Evolutionary conservation across 2,113 vertebrate species (phyloP), one percentile per base, ranked within the genome.

Genomic region (Aphyosemion australe): DNA sequence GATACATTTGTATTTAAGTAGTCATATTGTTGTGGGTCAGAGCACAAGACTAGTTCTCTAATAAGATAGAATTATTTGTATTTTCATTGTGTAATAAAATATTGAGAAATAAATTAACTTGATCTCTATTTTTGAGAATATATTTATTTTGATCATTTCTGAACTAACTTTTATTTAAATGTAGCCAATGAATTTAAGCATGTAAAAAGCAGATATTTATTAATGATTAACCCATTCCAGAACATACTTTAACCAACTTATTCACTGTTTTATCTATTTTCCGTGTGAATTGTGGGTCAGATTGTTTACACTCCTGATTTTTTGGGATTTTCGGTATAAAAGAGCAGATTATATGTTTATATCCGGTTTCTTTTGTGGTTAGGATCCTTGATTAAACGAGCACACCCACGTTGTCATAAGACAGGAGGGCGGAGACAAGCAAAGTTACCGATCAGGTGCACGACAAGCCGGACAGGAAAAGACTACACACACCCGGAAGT

Each of bases 391-490:
- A 82, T 78, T 56, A 89, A 89, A 89, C 77, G 52, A 87, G 77
- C 87, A 86, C 91, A 85, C 92, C 86, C 85, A 52, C 69, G 58
- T 20, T 21, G 72, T 57, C 92, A 94, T 88, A 84, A 87, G 91
- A 90, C 87, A 74, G 41, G 61, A 45, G 65, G 89, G 84, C 78
- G 84, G 89, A 51, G 81, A 61, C 68, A 79, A 0, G 7, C 34
- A 3, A 75, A 73, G 72, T 82, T 84, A 75, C 69, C 26, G 47
- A 19, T 47, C 76, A 87, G 88, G 88, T 89, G 82, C 46, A 8
- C 20, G 43, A 41, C 65, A 42, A 55, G 55, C 8, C 47, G 26
- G 12, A 14, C 45, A 51, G 34, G 31, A 76, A 55, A n/a, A 46
- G 8, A 54, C 12, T 9, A 63, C 10, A 18, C 16, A 0, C 16